Evolutionary conservation across 1,140 invertebrate genomes (phyloP).

Genomic region (Drosophila subobscura): DNA sequence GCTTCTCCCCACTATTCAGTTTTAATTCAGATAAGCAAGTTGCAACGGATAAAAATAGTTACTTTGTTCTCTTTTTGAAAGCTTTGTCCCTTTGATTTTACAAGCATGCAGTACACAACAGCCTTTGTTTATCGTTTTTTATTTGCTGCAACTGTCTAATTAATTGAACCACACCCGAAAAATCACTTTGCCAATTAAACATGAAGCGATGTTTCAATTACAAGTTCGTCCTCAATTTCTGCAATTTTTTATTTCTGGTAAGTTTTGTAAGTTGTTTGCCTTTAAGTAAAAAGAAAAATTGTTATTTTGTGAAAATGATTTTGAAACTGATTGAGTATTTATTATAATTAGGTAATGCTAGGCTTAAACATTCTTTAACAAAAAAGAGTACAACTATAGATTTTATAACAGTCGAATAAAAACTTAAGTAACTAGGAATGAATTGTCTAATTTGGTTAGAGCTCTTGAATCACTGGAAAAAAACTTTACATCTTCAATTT

Average conservation of each 20-base stretch:
- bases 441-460: too few relatives aligned
- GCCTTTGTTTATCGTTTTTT: background rate
- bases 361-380: too few relatives aligned
- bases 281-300: background rate
- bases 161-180: constrained; percentile 32
- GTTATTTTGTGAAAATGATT: background rate
- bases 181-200: background rate
- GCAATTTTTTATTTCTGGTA: constrained; percentile 79
- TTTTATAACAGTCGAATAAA: too few relatives aligned
- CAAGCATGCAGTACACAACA: constrained; percentile 2
- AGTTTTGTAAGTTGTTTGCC: constrained; percentile 24
- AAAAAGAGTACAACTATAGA: too few relatives aligned
- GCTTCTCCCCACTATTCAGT: constrained; percentile 11
- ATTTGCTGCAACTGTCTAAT: constrained; percentile 20
- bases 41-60: constrained; percentile 1
- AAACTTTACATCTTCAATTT: too few relatives aligned
- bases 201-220: constrained; percentile 73
- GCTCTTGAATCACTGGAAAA: too few relatives aligned
- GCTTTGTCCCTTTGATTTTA: background rate
- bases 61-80: background rate
- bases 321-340: background rate
- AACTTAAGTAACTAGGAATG: too few relatives aligned
- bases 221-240: constrained; percentile 76
- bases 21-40: background rate
- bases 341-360: background rate